Evolutionary conservation across 2,113 vertebrate genomes (phyloP).

Genomic region (Campylomormyrus numenius): DNA sequence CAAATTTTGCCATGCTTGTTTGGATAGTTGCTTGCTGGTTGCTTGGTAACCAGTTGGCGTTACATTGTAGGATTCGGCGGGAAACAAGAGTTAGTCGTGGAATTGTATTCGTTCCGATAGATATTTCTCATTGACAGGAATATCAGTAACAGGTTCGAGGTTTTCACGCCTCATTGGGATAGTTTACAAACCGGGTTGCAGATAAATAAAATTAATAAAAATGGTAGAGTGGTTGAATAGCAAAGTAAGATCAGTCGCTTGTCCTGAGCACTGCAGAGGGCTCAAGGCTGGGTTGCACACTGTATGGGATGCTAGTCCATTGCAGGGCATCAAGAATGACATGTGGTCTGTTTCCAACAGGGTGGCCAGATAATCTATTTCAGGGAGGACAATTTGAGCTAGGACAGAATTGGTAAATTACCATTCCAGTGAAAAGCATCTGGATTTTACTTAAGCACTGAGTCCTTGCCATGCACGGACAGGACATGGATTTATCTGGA

Average conservation of each 20-base stretch:
- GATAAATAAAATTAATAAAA: background rate
- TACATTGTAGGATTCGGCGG: background rate
- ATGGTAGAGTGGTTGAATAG: background rate
- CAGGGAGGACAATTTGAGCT: background rate
- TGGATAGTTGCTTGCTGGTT: constrained; percentile 31
- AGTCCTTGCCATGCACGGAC: background rate
- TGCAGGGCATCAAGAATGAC: background rate
- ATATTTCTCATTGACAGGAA: background rate
- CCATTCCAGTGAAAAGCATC: background rate
- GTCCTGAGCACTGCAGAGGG: background rate
- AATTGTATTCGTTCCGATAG: background rate
- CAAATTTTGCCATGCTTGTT: constrained; percentile 64
- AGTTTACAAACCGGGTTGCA: background rate
- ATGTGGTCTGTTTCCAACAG: background rate
- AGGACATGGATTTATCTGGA: background rate
- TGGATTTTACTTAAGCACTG: background rate
- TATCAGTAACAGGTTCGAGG: background rate
- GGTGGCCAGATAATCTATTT: background rate
- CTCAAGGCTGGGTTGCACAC: background rate
- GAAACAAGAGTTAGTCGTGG: background rate
- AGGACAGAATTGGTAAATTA: background rate
- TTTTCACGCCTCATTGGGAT: background rate
- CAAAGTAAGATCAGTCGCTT: background rate
- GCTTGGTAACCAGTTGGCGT: constrained; percentile 39
- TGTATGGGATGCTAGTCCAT: background rate